Conservation (phyloP, 2,797 vertebrate genomes). For the Iguana delicatissima region DNA sequence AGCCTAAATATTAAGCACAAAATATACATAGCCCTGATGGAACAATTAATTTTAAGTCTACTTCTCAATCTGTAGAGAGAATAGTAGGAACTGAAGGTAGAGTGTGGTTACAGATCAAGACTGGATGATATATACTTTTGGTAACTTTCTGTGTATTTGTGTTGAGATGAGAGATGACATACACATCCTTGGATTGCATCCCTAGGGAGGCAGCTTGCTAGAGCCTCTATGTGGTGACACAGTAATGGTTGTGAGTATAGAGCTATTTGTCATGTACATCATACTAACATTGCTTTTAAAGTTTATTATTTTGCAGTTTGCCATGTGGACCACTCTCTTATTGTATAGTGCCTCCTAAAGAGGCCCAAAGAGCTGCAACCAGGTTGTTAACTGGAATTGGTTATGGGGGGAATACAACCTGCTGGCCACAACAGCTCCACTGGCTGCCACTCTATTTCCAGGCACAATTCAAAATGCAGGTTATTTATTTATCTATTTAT, state of each 20-base stretch:
- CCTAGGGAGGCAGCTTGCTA: neutral
- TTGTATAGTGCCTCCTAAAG: neutral
- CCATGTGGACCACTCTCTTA: neutral
- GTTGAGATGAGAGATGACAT: neutral
- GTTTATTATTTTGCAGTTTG: neutral
- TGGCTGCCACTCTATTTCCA: too few relatives aligned
- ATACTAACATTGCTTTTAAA: too few relatives aligned
- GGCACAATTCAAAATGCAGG: too few relatives aligned
- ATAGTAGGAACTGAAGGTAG: neutral
- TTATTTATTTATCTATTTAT: too few relatives aligned
- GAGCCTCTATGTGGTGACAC: neutral
- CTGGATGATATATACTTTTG: neutral
- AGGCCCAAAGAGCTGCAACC: too few relatives aligned
- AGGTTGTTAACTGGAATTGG: too few relatives aligned
- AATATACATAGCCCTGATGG: neutral
- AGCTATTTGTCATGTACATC: neutral
- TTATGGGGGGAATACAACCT: too few relatives aligned
- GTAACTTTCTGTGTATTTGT: neutral
- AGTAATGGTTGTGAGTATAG: neutral
- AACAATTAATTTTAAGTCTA: neutral
- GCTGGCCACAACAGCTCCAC: too few relatives aligned
- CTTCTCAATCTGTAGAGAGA: neutral
- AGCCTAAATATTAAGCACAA: neutral
- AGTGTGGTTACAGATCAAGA: neutral
- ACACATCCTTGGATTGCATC: neutral